Evolutionary conservation across 2,888 invertebrate species (phyloP).

Genomic region (Opisthograptis luteolata): DNA sequence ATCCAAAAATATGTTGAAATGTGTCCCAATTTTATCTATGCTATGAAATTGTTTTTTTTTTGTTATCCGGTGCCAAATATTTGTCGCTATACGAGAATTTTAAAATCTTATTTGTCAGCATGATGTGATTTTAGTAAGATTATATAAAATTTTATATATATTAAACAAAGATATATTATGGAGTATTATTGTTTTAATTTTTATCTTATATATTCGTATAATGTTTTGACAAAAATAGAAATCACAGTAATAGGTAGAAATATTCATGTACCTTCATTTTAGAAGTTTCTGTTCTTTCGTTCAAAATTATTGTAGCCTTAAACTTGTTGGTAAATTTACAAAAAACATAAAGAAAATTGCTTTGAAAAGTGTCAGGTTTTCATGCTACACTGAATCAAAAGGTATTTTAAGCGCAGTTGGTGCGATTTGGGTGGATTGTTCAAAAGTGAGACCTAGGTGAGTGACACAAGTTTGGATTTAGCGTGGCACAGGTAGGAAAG

Average conservation of each 20-base stretch:
- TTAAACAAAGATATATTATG: slow-evolving; percentile 11
- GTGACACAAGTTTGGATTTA: slow-evolving; percentile 82
- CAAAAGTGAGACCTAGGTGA: slow-evolving; percentile 62
- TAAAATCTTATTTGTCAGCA: slow-evolving; percentile 12
- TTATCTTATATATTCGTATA: no score
- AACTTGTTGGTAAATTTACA: no score
- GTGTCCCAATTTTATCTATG: slow-evolving; percentile 1
- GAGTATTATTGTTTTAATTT: slow-evolving; percentile 16
- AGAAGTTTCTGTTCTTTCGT: no score
- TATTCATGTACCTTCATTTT: no score
- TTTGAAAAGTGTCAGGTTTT: not conserved
- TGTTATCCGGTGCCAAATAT: slow-evolving; percentile 9
- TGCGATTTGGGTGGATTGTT: slow-evolving; percentile 33
- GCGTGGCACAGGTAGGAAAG: slow-evolving; percentile 85
- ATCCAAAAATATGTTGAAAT: slow-evolving; percentile 7
- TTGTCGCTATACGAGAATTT: slow-evolving; percentile 10
- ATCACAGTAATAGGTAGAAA: no score
- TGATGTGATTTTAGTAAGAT: slow-evolving; percentile 15
- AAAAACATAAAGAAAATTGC: no score
- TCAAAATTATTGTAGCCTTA: no score
- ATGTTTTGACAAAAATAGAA: no score
- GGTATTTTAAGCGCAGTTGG: slow-evolving; percentile 24
- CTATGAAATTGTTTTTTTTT: not conserved
- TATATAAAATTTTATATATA: slow-evolving; percentile 14
- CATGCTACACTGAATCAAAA: not conserved